These are phyloP conservation scores for Antheraea yamamai DNA, from an alignment of 2,888 invertebrate genomes.

Conservation along the genomic window DNA sequence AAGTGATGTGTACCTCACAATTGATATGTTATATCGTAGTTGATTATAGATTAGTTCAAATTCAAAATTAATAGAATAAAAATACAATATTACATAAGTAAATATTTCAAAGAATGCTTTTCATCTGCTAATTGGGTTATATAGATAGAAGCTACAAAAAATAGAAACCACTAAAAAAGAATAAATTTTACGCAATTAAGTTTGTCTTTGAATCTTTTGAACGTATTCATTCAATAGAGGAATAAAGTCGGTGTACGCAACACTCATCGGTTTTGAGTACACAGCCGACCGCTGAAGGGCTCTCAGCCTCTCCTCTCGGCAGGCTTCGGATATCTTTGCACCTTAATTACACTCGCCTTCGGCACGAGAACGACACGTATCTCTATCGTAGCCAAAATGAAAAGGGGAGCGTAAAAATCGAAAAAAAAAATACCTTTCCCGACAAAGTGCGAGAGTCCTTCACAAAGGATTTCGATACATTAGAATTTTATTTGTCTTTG, in stretches of 20 bases:
- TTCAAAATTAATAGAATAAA: not conserved
- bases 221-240: conserved; percentile 57
- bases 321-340: conserved; percentile 80
- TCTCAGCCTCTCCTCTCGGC: conserved; percentile 65
- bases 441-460: conserved; percentile 49
- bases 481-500: conserved; percentile 50
- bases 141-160: conserved; percentile 20
- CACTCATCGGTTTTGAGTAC: conserved; percentile 73
- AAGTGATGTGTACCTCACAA: not conserved
- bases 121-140: conserved; percentile 20
- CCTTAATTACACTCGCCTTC: conserved; percentile 76
- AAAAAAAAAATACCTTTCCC: conserved; percentile 53
- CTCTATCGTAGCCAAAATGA: conserved; percentile 61
- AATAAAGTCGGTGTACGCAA: conserved; percentile 69
- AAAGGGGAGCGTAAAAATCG: conserved; percentile 53
- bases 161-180: conserved; percentile 3
- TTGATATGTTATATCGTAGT: not conserved
- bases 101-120: not conserved
- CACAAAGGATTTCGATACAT: conserved; percentile 55
- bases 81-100: not conserved
- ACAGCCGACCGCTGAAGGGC: conserved; percentile 69
- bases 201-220: conserved; percentile 72
- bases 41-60: not conserved
- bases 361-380: conserved; percentile 71
- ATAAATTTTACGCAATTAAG: conserved; percentile 60